Conservation (phyloP, 1,140 invertebrate genomes). For the Bombus vancouverensis region DNA sequence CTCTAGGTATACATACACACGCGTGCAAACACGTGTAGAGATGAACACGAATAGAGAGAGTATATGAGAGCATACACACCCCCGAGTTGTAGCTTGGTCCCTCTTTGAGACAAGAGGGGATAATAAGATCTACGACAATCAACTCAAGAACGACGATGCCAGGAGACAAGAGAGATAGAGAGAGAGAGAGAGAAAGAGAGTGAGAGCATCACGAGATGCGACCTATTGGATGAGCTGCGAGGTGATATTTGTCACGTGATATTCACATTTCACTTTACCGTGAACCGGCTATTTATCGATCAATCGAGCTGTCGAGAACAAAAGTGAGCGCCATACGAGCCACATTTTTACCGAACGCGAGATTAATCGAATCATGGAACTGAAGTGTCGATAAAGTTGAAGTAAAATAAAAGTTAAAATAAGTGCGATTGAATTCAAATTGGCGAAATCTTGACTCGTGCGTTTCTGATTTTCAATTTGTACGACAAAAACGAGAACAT, state of each 20-base stretch:
- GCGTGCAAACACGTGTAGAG: constrained; percentile 31
- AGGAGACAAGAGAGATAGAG: background rate
- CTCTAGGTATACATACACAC: constrained; percentile 40
- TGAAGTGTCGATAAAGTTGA: too few relatives aligned
- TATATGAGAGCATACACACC: constrained; percentile 29
- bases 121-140: constrained; percentile 82
- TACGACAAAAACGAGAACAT: too few relatives aligned
- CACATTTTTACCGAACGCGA: too few relatives aligned
- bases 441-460: too few relatives aligned
- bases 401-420: too few relatives aligned
- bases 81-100: constrained; percentile 43
- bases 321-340: too few relatives aligned
- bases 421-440: too few relatives aligned
- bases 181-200: background rate
- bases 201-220: constrained; percentile 42
- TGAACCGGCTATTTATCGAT: background rate
- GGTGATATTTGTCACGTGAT: constrained; percentile 76
- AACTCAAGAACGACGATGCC: constrained; percentile 72
- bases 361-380: too few relatives aligned
- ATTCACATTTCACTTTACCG: constrained; percentile 62
- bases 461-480: too few relatives aligned
- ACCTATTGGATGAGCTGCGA: constrained; percentile 73
- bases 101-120: constrained; percentile 75
- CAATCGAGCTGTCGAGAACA: background rate
- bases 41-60: constrained; percentile 42